Base-by-base conservation (phyloP, 2,113 vertebrate genomes). In the Lucifuga dentata region DNA sequence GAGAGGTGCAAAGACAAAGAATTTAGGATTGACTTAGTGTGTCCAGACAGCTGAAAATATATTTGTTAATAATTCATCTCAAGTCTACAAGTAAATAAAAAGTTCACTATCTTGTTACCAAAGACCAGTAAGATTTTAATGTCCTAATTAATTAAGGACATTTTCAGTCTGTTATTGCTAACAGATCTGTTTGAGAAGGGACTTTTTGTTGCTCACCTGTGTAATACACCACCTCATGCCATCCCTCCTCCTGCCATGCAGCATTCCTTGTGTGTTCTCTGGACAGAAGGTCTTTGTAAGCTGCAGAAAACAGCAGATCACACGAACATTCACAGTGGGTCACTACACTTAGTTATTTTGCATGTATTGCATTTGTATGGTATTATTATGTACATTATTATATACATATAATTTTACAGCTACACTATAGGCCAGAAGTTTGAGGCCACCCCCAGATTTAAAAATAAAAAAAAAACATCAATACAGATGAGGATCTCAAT, bases 211-310 rank as follows among this genome's bases (percentile, higher is more conserved):
- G 9, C 85, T 93, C 90, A 98, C 97, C 97, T 88, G 97, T 98
- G 68, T 98, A 98, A 85, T 98, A 97, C 5, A 98, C 97, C 46
- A 94, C 83, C 26, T 98, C 95, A 53, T 98, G 94, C 97, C 97
- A 98, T 80, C 95, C 96, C 4, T 95, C 95, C 75, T 98, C 95
- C 63, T 99, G 90, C 97, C 97, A 99, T 0, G 95, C 97, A 5
- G 93, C 90, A 0, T 95, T 98, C 78, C 97, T 94, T 2, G 95
- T 98, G 50, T 96, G 92, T 83, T 98, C 96, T 83, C 96, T 92
- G 55, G 92, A 94, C 60, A 96, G 96, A 53, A 99, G 94, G 78
- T 98, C 96, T 90, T 94, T 95, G 87, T 99, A 98, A 57, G 97
- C 97, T 99, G 83, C 21, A 89, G 79, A 6, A 13, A 56, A 45